These are phyloP conservation scores for Sialia sialis DNA, from an alignment of 2,113 vertebrate species.

Conservation along the genomic window DNA sequence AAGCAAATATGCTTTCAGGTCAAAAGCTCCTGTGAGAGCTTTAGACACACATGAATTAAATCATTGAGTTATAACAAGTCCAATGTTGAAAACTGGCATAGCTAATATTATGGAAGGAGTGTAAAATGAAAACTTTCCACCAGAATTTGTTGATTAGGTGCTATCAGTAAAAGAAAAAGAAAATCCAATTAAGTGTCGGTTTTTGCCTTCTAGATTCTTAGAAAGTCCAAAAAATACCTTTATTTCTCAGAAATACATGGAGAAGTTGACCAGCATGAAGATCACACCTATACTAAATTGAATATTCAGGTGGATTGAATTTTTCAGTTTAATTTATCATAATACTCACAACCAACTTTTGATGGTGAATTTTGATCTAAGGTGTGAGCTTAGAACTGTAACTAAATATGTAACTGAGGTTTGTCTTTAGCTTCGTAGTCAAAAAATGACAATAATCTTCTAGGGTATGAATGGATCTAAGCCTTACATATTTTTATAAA, in stretches of 20 bases:
- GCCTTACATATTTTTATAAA: background rate
- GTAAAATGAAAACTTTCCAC: background rate
- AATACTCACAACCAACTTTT: constrained; percentile 69
- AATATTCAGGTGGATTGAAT: constrained; percentile 69
- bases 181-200: background rate
- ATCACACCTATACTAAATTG: constrained; percentile 74
- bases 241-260: constrained; percentile 70
- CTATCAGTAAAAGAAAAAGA: background rate
- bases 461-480: background rate
- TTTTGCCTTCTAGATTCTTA: constrained; percentile 43
- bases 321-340: constrained; percentile 76
- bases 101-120: background rate
- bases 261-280: constrained; percentile 76
- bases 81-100: background rate
- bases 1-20: background rate
- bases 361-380: constrained; percentile 81
- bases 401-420: background rate
- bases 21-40: background rate
- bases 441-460: background rate
- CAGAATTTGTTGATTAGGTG: background rate
- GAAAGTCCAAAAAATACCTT: constrained; percentile 56
- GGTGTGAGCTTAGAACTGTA: constrained; percentile 35
- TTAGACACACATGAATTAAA: background rate
- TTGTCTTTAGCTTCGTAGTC: background rate
- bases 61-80: background rate